These are phyloP conservation scores for Cheilosia pagana DNA, from an alignment of 2,888 invertebrate genomes.

Conservation along the genomic window DNA sequence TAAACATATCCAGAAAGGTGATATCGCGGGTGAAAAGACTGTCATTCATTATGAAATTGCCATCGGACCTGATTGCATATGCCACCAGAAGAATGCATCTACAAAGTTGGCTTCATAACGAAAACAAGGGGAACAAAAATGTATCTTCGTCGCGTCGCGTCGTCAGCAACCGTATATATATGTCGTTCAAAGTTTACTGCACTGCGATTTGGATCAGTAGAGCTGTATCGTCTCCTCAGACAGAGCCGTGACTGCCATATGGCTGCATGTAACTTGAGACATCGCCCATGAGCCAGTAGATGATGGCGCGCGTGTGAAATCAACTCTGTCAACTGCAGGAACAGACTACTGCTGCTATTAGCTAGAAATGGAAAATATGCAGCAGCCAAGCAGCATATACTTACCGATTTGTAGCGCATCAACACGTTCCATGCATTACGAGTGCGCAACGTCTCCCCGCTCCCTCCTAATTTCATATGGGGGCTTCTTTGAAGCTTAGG, in stretches of 20 bases:
- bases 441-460: background rate
- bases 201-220: constrained; percentile 37
- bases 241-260: background rate
- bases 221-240: background rate
- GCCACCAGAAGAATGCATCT: constrained; percentile 1
- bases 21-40: background rate
- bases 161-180: background rate
- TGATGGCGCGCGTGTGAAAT: constrained; percentile 30
- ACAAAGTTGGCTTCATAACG: background rate
- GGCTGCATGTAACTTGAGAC: constrained; percentile 23
- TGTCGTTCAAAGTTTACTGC: constrained; percentile 34
- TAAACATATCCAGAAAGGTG: constrained; percentile 11
- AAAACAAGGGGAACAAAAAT: background rate
- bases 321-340: constrained; percentile 36
- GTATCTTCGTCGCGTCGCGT: background rate
- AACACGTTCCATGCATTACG: constrained; percentile 2
- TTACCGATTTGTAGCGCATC: constrained; percentile 22
- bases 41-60: background rate
- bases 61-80: background rate
- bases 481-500: constrained; percentile 1
- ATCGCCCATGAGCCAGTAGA: constrained; percentile 1
- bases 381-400: background rate
- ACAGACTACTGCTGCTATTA: background rate
- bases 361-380: background rate
- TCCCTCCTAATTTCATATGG: background rate